phyloP scores from a whole-genome alignment of 2,888 invertebrate species.

The Drosophila mimica region DNA sequence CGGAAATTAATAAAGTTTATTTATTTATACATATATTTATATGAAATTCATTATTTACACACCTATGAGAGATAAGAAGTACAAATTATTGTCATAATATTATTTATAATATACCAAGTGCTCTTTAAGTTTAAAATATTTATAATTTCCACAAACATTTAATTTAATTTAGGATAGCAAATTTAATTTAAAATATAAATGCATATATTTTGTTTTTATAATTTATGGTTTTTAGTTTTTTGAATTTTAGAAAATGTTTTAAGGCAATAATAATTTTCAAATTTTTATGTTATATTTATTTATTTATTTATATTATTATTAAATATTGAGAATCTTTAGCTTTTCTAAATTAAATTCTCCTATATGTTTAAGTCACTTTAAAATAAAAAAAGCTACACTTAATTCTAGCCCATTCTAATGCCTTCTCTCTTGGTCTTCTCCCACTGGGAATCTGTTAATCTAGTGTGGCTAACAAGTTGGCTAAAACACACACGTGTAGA shows the following conservation, averaged over 20 bases:
- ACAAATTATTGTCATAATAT: fast-evolving
- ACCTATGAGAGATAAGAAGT: neutral
- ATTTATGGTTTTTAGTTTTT: too few relatives aligned
- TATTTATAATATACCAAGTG: too few relatives aligned
- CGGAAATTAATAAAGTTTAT: fast-evolving
- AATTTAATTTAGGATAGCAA: too few relatives aligned
- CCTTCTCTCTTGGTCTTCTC: neutral
- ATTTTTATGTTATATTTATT: too few relatives aligned
- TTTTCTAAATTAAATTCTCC: neutral
- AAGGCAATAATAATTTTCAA: too few relatives aligned
- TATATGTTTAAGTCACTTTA: neutral
- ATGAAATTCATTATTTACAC: neutral
- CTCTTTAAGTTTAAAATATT: too few relatives aligned
- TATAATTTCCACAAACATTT: too few relatives aligned
- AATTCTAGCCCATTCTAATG: neutral
- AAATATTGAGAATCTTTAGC: neutral
- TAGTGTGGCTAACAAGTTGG: slow-evolving; percentile 26
- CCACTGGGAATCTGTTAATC: slow-evolving; percentile 45
- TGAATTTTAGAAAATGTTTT: too few relatives aligned
- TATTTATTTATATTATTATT: neutral
- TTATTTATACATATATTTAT: neutral
- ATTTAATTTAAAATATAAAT: too few relatives aligned
- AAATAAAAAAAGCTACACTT: neutral
- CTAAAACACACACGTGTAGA: slow-evolving; percentile 31
- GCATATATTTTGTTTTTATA: too few relatives aligned